Percentiles rank a stretch among this genome's conserved stretches.
phyloP scores from a whole-genome alignment of 1,140 invertebrate genomes.

The Tyrophagus putrescentiae region DNA sequence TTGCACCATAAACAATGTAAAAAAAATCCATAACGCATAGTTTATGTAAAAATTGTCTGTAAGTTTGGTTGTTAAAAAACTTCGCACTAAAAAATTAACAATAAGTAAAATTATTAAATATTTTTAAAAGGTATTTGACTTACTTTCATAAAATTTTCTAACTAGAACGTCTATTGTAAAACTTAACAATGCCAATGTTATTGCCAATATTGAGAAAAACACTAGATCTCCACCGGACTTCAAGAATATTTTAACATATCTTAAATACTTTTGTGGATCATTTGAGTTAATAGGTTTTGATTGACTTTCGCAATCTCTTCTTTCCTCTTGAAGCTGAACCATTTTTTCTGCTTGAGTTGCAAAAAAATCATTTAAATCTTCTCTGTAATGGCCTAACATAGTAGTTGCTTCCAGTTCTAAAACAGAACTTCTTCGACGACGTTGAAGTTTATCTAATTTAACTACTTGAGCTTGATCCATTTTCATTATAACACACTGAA shows the following conservation, averaged over 20 bases:
- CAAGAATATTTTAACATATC: not conserved
- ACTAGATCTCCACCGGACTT: constrained; percentile 37
- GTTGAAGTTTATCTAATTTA: too few relatives aligned
- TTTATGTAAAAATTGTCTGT: not conserved
- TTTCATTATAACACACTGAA: too few relatives aligned
- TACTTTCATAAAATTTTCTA: constrained; percentile 33
- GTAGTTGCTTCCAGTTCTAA: constrained; percentile 16
- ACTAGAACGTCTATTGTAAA: constrained; percentile 66
- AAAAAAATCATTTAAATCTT: constrained; percentile 14
- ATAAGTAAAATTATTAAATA: constrained; percentile 66
- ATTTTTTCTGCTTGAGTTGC: constrained; percentile 6
- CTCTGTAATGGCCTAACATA: constrained; percentile 19
- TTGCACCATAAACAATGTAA: constrained; percentile 51
- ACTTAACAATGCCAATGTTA: constrained; percentile 86
- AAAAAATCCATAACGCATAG: constrained; percentile 12
- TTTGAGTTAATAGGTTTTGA: not conserved
- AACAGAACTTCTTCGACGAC: constrained; percentile 14
- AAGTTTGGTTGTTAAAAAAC: constrained; percentile 5
- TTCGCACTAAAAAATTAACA: constrained; percentile 37
- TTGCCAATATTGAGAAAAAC: constrained; percentile 77
- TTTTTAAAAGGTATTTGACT: constrained; percentile 68
- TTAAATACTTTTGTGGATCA: not conserved
- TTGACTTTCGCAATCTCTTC: constrained; percentile 4
- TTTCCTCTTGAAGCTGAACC: not conserved
- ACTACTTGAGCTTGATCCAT: too few relatives aligned